Conservation (phyloP, 2,113 vertebrate species). For the Cynocephalus volans region DNA sequence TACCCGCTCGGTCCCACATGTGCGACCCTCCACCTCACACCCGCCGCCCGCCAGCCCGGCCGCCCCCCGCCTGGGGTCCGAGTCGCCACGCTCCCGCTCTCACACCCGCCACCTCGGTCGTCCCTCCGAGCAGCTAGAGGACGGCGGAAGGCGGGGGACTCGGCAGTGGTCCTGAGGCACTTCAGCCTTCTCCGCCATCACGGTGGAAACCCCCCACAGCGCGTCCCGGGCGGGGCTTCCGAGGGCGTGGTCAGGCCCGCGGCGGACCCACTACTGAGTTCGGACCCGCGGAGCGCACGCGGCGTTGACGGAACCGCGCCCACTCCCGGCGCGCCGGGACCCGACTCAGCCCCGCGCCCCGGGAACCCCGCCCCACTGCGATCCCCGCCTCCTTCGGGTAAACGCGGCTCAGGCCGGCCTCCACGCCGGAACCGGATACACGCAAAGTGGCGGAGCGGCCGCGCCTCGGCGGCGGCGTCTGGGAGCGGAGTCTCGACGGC, state of each 20-base stretch:
- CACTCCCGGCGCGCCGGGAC: neutral
- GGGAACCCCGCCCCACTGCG: neutral
- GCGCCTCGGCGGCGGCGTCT: no score
- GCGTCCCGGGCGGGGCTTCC: conserved; percentile 31
- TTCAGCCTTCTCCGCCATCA: conserved; percentile 76
- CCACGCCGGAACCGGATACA: no score
- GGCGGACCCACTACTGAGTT: neutral
- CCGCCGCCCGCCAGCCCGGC: neutral
- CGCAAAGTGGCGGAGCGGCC: no score
- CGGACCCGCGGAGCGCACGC: neutral
- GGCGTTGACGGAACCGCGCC: neutral
- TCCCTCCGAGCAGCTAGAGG: conserved; percentile 58
- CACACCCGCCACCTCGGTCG: conserved; percentile 38
- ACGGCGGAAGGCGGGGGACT: conserved; percentile 60
- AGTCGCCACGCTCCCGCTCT: conserved; percentile 51
- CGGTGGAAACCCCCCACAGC: conserved; percentile 76
- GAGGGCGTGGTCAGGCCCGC: neutral
- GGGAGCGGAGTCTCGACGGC: neutral
- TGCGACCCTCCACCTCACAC: neutral
- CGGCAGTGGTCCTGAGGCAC: conserved; percentile 76
- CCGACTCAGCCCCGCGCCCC: neutral
- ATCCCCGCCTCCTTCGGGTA: conserved; percentile 58
- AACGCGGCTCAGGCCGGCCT: neutral
- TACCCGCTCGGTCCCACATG: no score
- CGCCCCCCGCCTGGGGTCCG: conserved; percentile 69